Percentiles rank a stretch among this genome's conserved stretches.
These are phyloP conservation scores for Vultur gryphus DNA, from an alignment of 2,797 vertebrate species.

Conservation along the genomic window DNA sequence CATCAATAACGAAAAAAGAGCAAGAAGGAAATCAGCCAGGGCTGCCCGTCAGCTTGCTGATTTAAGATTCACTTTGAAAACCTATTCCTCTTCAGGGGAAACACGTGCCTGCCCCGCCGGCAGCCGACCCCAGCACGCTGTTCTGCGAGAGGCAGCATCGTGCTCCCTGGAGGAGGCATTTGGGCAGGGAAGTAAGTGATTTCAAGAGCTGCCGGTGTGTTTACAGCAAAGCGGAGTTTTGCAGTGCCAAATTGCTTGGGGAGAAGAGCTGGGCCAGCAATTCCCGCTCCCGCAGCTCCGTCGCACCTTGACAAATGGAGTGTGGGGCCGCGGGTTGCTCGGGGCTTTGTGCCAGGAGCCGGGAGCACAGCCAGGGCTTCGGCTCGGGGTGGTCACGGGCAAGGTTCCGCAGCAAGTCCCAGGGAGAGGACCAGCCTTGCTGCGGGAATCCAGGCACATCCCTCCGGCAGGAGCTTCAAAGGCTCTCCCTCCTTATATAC, in stretches of 20 bases:
- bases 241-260: neutral
- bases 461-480: neutral
- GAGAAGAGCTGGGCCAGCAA: neutral
- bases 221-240: neutral
- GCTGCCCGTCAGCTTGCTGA: neutral
- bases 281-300: neutral
- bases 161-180: neutral
- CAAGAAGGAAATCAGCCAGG: neutral
- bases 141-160: neutral
- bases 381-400: neutral
- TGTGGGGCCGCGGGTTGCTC: rapidly evolving
- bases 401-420: rapidly evolving
- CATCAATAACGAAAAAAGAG: neutral
- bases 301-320: neutral
- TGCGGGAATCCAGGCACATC: neutral
- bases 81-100: neutral
- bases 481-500: neutral
- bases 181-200: neutral
- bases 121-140: neutral
- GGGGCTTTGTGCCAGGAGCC: neutral
- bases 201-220: neutral
- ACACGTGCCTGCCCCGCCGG: neutral
- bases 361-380: rapidly evolving
- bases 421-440: rapidly evolving
- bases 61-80: slow-evolving; percentile 47